Conservation (phyloP, 1,140 invertebrate species). For the Octopus sinensis region DNA sequence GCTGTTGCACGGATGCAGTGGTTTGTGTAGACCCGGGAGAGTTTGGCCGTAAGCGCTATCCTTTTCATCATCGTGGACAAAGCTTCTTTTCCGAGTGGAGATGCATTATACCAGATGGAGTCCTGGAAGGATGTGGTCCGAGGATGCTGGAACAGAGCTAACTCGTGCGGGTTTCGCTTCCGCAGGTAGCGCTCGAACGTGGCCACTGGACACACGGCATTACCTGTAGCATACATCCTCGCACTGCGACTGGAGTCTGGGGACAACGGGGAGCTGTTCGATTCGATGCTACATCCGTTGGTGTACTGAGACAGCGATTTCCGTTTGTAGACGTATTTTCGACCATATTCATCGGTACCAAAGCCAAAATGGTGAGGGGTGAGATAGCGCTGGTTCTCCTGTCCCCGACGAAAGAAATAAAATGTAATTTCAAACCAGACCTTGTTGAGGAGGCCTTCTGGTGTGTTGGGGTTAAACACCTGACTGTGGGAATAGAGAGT, state of each 20-base stretch:
- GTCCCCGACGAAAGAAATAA: slow-evolving; percentile 10
- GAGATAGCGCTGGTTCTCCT: slow-evolving; percentile 6
- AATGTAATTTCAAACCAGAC: slow-evolving; percentile 12
- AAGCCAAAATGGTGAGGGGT: slow-evolving; percentile 8
- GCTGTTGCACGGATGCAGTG: slow-evolving; percentile 11
- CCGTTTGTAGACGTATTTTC: slow-evolving; percentile 9
- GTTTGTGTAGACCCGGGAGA: slow-evolving; percentile 7
- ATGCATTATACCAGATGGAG: slow-evolving; percentile 15
- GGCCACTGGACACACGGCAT: slow-evolving; percentile 6
- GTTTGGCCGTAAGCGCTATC: slow-evolving; percentile 3
- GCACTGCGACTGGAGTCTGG: not conserved
- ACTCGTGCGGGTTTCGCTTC: slow-evolving; percentile 8
- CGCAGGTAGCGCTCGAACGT: slow-evolving; percentile 11
- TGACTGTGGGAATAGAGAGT: not conserved
- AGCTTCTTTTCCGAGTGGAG: slow-evolving; percentile 8
- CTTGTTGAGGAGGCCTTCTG: slow-evolving; percentile 5
- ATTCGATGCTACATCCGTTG: slow-evolving; percentile 1
- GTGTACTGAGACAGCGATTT: not conserved
- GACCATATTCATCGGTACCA: not conserved
- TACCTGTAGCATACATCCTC: slow-evolving; percentile 9
- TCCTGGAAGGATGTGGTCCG: slow-evolving; percentile 7
- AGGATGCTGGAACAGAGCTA: slow-evolving; percentile 6
- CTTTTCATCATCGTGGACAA: slow-evolving; percentile 10
- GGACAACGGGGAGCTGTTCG: not conserved
- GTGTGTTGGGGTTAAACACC: slow-evolving; percentile 12